A percentile compares a stretch with the other conserved stretches of the same genome.
phyloP scores from a whole-genome alignment of 2,888 invertebrate species.

The Tenodera sinensis region DNA sequence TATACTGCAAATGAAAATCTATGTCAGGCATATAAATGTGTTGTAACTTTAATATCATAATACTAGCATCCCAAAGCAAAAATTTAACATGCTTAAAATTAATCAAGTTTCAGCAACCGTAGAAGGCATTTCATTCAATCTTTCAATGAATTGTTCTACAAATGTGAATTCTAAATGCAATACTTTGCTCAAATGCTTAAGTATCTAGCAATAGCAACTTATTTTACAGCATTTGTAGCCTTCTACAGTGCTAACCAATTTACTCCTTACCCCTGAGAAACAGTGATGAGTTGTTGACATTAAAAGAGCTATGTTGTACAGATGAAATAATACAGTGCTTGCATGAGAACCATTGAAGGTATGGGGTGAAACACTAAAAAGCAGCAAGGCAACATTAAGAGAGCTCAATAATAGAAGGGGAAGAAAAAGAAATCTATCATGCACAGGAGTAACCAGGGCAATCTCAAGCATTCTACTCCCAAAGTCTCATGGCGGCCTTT shows the following conservation, averaged over 20 bases:
- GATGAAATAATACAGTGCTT: neutral
- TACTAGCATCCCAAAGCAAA: neutral
- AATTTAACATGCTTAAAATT: neutral
- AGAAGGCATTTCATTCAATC: neutral
- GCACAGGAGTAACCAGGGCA: neutral
- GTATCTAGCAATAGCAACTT: neutral
- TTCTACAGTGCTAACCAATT: neutral
- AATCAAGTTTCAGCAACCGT: neutral
- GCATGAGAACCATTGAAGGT: neutral
- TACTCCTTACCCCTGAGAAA: neutral
- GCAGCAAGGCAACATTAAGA: neutral
- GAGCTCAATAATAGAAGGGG: neutral
- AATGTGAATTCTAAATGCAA: neutral
- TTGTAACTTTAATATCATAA: neutral
- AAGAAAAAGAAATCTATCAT: neutral
- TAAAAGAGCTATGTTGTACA: neutral
- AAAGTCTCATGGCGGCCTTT: slow-evolving; percentile 33
- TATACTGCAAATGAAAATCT: neutral
- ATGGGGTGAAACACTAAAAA: neutral
- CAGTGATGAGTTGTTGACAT: neutral
- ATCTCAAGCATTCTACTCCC: slow-evolving; percentile 30
- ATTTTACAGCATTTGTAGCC: neutral
- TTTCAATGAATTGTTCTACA: neutral
- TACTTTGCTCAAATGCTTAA: neutral
- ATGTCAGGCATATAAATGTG: neutral